A percentile compares a stretch with the other conserved stretches of the same genome.
These are phyloP conservation scores for Agonum fuliginosum DNA, from an alignment of 2,888 invertebrate species.

Conservation along the genomic window DNA sequence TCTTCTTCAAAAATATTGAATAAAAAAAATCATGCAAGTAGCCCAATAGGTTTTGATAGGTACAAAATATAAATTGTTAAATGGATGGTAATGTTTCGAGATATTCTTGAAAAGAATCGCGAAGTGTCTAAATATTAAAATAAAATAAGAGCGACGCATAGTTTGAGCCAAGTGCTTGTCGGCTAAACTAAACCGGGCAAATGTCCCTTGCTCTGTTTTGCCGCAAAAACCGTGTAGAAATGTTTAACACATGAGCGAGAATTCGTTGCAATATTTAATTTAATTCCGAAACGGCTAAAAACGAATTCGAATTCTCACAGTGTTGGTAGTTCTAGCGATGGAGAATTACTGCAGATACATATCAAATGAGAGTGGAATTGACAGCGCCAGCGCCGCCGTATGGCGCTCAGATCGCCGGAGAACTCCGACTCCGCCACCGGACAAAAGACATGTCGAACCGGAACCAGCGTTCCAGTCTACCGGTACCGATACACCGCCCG, in stretches of 20 bases:
- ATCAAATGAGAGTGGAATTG: conserved; percentile 69
- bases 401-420: conserved; percentile 63
- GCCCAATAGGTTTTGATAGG: too few species aligned
- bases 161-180: too few species aligned
- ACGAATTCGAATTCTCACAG: conserved; percentile 38
- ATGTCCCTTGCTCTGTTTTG: too few species aligned
- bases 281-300: conserved; percentile 38
- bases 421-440: too few species aligned
- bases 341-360: conserved; percentile 66
- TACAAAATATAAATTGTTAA: too few species aligned
- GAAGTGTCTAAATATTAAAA: too few species aligned
- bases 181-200: too few species aligned
- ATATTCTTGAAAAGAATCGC: too few species aligned
- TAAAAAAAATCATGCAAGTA: too few species aligned
- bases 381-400: conserved; percentile 66
- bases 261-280: conserved; percentile 41
- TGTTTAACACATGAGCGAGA: conserved; percentile 27
- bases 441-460: conserved; percentile 70
- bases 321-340: neutral
- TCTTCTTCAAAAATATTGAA: too few species aligned
- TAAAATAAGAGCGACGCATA: too few species aligned
- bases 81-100: too few species aligned
- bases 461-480: conserved; percentile 72
- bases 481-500: conserved; percentile 62
- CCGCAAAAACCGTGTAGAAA: conserved; percentile 28